Percentiles rank a stretch among this genome's conserved stretches.
phyloP scores from a whole-genome alignment of 2,113 vertebrate genomes.

The Siphamia tubifer region DNA sequence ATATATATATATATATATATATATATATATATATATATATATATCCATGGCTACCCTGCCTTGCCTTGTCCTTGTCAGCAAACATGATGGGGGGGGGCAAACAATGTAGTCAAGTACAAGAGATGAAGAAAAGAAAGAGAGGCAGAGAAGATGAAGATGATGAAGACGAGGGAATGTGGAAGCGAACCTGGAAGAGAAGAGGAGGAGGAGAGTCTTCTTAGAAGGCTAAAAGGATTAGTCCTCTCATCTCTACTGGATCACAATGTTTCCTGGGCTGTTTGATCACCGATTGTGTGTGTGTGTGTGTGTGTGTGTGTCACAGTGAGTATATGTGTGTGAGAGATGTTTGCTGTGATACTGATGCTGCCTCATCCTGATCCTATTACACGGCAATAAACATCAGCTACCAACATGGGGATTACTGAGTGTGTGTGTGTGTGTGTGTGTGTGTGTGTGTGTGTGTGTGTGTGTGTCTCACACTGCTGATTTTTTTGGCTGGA shows the following conservation, averaged over 20 bases:
- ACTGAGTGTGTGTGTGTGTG: conserved; percentile 54
- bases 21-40: conserved; percentile 79
- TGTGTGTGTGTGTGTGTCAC: conserved; percentile 11
- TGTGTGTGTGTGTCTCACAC: conserved; percentile 27
- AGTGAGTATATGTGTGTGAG: conserved; percentile 5
- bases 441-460: conserved; percentile 1
- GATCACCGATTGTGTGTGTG: conserved; percentile 46
- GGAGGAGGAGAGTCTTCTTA: conserved; percentile 67
- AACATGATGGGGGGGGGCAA: conserved; percentile 24
- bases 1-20: conserved; percentile 77
- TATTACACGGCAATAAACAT: conserved; percentile 90
- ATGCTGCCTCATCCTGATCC: conserved; percentile 86
- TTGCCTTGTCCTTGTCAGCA: conserved; percentile 25
- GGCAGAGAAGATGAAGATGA: conserved; percentile 16
- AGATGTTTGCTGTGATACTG: conserved; percentile 85
- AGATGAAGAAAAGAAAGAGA: conserved; percentile 17
- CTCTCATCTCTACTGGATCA: conserved; percentile 84
- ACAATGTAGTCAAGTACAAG: conserved; percentile 44
- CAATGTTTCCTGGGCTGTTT: conserved; percentile 68
- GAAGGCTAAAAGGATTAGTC: conserved; percentile 85
- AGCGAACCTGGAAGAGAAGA: conserved; percentile 42
- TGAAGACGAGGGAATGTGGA: conserved; percentile 33
- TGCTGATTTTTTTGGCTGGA: conserved; percentile 59
- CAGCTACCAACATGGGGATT: conserved; percentile 82
- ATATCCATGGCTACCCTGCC: conserved; percentile 30